Evolutionary conservation across 2,888 invertebrate species (phyloP), one percentile per base, ranked within the genome.

Genomic region (Uloborus plumipes): DNA sequence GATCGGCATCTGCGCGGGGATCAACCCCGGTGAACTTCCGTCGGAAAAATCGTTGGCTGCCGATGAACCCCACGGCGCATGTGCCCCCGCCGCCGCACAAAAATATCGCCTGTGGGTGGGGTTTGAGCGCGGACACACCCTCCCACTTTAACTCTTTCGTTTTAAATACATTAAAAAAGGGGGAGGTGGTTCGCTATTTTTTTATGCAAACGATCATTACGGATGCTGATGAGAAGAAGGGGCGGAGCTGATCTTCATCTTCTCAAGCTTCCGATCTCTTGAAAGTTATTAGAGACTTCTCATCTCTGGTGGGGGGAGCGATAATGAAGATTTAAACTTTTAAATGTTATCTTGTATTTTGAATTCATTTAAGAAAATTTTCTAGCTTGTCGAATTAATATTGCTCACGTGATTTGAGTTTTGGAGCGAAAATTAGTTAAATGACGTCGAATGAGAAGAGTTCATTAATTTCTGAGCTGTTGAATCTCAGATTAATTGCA

Each of bases 91-190:
- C 51, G 62, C 69, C 50, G 61, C n/a, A n/a, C n/a, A n/a, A 39
- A 39, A 7, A 39, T 39, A 11, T 39, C 69, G 39, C 49, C 50
- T 59, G 76, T 70, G 65, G 71, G 77, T 64, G 77, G 78, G 31
- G 70, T 39, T 39, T 39, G 39, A 64, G 16, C 39, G 20, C 39
- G 55, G 69, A 61, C 62, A 64, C 64, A 58, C 71, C 70, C 67
- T 61, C 50, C 31, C 64, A 14, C 9, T 61, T 62, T 76, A 51
- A 58, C 18, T 51, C 26, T 64, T 20, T 11, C 15, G 72, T 39
- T 80, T 80, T 74, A 80, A 80, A 80, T 80, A 80, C 70, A 80
- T 80, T 80, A 80, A 80, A 64, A 80, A 80, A 47, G 55, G 73
- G 26, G 80, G 80, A 39, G 80, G 73, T 51, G 69, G 74, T n/a